Evolutionary conservation across 2,888 invertebrate genomes (phyloP).

Genomic region (Nymphalis polychloros): DNA sequence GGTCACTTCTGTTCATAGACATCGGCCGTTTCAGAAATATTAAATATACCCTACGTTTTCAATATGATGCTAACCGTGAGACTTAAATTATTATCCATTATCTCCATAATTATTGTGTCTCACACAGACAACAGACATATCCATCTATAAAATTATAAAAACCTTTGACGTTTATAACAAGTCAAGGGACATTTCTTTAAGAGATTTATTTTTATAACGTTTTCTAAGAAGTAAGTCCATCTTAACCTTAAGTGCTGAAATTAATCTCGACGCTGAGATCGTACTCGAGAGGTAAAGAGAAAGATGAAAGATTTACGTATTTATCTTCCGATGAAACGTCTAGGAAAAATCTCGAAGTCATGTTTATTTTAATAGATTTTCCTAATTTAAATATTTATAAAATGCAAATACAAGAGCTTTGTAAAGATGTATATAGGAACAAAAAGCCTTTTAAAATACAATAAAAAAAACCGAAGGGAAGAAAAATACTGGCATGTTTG

Average conservation of each 20-base stretch:
- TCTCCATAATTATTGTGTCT: background rate
- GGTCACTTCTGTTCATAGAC: no score
- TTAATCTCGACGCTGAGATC: conserved; percentile 24
- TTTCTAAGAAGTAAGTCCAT: conserved; percentile 15
- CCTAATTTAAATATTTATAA: conserved; percentile 20
- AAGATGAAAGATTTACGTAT: conserved; percentile 29
- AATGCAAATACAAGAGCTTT: background rate
- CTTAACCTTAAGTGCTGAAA: conserved; percentile 23
- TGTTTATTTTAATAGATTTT: conserved; percentile 27
- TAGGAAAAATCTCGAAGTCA: conserved; percentile 24
- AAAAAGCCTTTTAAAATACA: background rate
- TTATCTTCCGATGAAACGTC: conserved; percentile 26
- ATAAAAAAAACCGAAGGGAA: background rate
- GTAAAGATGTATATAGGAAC: background rate
- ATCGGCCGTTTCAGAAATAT: no score
- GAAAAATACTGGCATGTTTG: background rate
- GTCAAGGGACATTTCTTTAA: conserved; percentile 9
- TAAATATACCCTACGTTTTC: background rate
- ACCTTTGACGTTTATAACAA: conserved; percentile 13
- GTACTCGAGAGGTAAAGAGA: conserved; percentile 10
- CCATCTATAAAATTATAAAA: conserved; percentile 9
- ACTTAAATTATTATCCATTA: background rate
- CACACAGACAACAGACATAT: background rate
- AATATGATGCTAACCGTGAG: background rate
- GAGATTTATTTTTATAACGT: conserved; percentile 11